A percentile compares a stretch with the other conserved stretches of the same genome.
phyloP scores from a whole-genome alignment of 2,888 invertebrate species.

The Eupithecia tripunctaria region DNA sequence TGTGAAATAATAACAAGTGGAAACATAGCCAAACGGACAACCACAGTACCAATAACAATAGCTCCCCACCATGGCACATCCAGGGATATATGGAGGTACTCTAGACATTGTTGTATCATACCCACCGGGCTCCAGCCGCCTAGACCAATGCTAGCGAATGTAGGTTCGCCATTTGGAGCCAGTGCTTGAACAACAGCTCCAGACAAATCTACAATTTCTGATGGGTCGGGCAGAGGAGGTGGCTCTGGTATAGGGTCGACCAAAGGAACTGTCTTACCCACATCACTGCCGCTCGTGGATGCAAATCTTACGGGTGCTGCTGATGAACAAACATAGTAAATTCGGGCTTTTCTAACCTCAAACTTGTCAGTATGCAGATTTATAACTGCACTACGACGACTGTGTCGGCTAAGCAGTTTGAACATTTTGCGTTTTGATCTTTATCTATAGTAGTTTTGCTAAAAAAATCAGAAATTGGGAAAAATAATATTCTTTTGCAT shows the following conservation, averaged over 20 bases:
- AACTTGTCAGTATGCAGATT: constrained; percentile 69
- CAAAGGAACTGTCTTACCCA: constrained; percentile 58
- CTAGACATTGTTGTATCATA: constrained; percentile 90
- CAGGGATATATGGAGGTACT: constrained; percentile 91
- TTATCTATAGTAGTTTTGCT: constrained; percentile 7
- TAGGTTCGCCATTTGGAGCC: constrained; percentile 87
- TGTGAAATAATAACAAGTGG: constrained; percentile 94
- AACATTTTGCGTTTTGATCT: constrained; percentile 63
- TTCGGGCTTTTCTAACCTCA: constrained; percentile 79
- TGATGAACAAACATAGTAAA: constrained; percentile 76
- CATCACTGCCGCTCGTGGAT: constrained; percentile 62
- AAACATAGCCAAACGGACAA: constrained; percentile 90
- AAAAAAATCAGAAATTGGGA: constrained; percentile 31
- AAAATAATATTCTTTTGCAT: constrained; percentile 39
- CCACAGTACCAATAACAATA: constrained; percentile 91
- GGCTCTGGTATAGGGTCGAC: constrained; percentile 77
- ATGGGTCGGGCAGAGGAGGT: constrained; percentile 74
- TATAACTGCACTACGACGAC: constrained; percentile 69
- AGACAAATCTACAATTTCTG: constrained; percentile 60
- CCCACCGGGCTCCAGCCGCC: constrained; percentile 94
- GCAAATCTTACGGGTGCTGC: constrained; percentile 69
- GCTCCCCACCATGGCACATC: constrained; percentile 97
- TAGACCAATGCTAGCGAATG: constrained; percentile 92
- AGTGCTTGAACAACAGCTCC: constrained; percentile 73
- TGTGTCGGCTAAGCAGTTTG: constrained; percentile 73